Conservation (phyloP, 2,888 invertebrate species). For the Prosapia bicincta region DNA sequence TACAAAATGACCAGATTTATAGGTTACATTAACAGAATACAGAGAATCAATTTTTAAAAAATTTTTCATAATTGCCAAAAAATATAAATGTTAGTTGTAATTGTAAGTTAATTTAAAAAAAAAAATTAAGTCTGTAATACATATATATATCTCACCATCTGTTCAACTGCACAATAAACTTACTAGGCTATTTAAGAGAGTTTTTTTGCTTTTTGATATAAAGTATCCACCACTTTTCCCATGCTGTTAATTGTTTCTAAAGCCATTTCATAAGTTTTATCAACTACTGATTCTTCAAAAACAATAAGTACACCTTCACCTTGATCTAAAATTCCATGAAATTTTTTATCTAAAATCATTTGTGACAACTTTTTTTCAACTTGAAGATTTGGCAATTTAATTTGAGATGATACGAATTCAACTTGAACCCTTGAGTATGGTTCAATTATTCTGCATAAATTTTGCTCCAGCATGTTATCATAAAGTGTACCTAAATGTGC, state of each 20-base stretch:
- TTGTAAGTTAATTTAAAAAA: neutral
- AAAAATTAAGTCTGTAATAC: neutral
- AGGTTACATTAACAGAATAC: neutral
- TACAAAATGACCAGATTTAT: too few species aligned
- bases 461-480: slow-evolving; percentile 98
- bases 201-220: slow-evolving; percentile 99
- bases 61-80: neutral
- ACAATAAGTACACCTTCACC: slow-evolving; percentile 97
- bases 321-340: slow-evolving; percentile 96
- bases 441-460: slow-evolving; percentile 96
- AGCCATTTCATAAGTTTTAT: slow-evolving; percentile 97
- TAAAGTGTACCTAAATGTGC: slow-evolving; percentile 96
- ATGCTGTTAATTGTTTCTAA: slow-evolving; percentile 97
- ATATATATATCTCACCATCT: neutral
- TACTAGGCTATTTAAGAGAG: slow-evolving; percentile 48
- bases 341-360: slow-evolving; percentile 98
- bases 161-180: neutral
- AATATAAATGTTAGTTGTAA: neutral
- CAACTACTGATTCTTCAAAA: slow-evolving; percentile 90
- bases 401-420: slow-evolving; percentile 85
- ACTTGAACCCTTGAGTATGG: slow-evolving; percentile 95
- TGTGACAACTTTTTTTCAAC: slow-evolving; percentile 98
- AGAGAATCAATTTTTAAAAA: neutral
- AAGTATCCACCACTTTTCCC: slow-evolving; percentile 98
- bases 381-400: slow-evolving; percentile 82